These are phyloP conservation scores for Oreochromis aureus DNA, from an alignment of 2,113 vertebrate species.

Conservation along the genomic window DNA sequence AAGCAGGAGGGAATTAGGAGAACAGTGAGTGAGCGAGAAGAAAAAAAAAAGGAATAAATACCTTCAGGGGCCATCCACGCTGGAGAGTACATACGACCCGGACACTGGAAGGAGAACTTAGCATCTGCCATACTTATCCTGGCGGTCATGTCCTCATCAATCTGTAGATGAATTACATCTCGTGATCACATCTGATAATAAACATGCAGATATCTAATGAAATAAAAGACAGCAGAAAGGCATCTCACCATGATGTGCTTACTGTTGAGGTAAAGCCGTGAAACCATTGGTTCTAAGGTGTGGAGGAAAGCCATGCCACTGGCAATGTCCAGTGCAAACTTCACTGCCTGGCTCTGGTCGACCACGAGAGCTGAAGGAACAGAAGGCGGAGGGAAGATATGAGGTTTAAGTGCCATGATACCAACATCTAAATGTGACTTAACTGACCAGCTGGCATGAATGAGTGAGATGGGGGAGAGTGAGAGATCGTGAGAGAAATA, in stretches of 20 bases:
- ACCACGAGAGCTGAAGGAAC: constrained; percentile 86
- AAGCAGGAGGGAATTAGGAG: not conserved
- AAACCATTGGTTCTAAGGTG: constrained; percentile 94
- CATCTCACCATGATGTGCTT: constrained; percentile 90
- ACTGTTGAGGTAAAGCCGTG: constrained; percentile 94
- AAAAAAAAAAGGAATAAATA: constrained; percentile 30
- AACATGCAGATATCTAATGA: not conserved
- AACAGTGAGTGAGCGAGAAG: not conserved
- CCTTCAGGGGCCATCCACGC: constrained; percentile 98
- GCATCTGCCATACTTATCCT: constrained; percentile 96
- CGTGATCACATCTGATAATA: not conserved
- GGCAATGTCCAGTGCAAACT: constrained; percentile 90
- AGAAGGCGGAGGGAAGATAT: not conserved
- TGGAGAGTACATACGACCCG: constrained; percentile 91
- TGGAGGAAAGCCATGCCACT: constrained; percentile 97
- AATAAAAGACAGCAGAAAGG: not conserved
- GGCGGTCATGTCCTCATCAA: constrained; percentile 97
- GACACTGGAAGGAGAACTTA: constrained; percentile 98
- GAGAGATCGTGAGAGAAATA: not conserved
- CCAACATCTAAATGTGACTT: not conserved
- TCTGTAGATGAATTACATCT: constrained; percentile 64
- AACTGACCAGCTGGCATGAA: not conserved
- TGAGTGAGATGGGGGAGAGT: not conserved
- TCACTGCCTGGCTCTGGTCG: constrained; percentile 95
- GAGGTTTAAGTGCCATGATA: not conserved